Percentiles rank a stretch among this genome's conserved stretches.
phyloP scores from a whole-genome alignment of 1,140 invertebrate species.

The Caerostris darwini region DNA sequence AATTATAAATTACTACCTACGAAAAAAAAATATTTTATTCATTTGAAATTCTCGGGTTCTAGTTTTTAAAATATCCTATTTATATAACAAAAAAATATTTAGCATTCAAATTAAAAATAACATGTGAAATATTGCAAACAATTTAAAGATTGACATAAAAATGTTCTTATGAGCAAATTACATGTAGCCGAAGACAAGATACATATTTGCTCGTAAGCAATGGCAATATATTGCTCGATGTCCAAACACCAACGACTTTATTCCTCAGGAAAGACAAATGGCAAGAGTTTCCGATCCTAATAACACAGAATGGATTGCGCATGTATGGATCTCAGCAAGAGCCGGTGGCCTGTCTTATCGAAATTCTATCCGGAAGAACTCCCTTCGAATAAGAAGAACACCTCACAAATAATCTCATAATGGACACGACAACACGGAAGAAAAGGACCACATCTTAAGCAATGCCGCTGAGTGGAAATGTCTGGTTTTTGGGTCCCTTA shows the following conservation, averaged over 20 bases:
- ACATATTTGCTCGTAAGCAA: not conserved
- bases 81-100: no score
- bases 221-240: not conserved
- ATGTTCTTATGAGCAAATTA: no score
- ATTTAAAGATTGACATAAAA: no score
- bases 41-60: no score
- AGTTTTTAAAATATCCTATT: no score
- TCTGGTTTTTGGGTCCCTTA: constrained; percentile 57
- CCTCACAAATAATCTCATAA: constrained; percentile 72
- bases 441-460: constrained; percentile 16
- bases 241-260: not conserved
- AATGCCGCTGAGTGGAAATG: constrained; percentile 27
- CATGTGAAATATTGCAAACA: no score
- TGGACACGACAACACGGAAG: constrained; percentile 54
- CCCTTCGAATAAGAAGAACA: constrained; percentile 24
- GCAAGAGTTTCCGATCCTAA: constrained; percentile 9
- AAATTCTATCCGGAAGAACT: constrained; percentile 24
- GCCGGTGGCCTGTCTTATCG: constrained; percentile 19
- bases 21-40: no score
- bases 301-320: constrained; percentile 20
- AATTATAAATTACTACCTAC: no score
- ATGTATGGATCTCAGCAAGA: not conserved
- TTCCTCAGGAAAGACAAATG: not conserved
- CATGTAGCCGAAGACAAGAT: not conserved
- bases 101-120: no score